A percentile compares a stretch with the other conserved stretches of the same genome.
Conservation (phyloP, 2,797 vertebrate genomes). For the Babyrousa celebensis region DNA sequence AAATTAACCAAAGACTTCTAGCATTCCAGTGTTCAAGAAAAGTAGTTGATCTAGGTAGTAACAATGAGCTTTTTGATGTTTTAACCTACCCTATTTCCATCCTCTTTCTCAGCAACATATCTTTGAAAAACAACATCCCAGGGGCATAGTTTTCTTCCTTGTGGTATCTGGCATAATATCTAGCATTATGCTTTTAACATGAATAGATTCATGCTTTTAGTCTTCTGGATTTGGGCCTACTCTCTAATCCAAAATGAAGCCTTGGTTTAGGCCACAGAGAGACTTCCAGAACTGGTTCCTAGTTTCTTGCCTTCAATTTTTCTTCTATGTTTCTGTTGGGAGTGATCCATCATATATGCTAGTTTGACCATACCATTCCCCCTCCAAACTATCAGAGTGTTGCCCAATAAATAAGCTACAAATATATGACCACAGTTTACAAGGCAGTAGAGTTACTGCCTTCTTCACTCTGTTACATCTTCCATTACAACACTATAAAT, state of each 20-base stretch:
- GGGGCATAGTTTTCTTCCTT: neutral
- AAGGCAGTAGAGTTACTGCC: neutral
- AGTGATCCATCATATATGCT: neutral
- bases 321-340: neutral
- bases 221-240: neutral
- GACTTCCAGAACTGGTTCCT: neutral
- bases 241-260: neutral
- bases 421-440: neutral
- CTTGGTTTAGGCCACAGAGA: neutral
- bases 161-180: neutral
- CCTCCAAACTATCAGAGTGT: neutral
- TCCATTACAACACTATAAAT: neutral
- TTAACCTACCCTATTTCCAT: neutral
- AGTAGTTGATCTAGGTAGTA: neutral
- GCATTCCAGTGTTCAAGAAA: neutral
- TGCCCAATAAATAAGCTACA: neutral
- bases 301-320: neutral
- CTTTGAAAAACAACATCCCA: neutral
- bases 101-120: neutral
- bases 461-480: neutral
- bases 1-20: neutral
- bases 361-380: neutral
- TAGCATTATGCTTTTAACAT: neutral
- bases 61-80: neutral
- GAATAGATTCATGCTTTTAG: constrained; percentile 1